These are phyloP conservation scores for Eufriesea mexicana DNA, from an alignment of 1,140 invertebrate genomes.

Conservation along the genomic window DNA sequence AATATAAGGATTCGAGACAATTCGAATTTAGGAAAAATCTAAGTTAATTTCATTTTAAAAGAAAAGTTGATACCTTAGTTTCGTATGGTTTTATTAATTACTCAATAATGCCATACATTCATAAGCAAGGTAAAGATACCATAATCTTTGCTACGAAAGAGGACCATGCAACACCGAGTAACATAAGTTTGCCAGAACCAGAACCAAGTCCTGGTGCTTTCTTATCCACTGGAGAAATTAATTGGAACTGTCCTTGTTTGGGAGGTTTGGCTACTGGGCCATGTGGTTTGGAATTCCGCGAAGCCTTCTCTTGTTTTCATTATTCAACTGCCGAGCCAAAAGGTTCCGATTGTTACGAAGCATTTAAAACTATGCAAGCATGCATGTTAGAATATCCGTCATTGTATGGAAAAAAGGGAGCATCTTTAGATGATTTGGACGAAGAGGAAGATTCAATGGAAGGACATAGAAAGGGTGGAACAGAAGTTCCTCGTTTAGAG, in stretches of 20 bases:
- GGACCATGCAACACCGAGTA: conserved; percentile 89
- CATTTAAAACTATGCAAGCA: conserved; percentile 95
- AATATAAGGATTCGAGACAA: not conserved
- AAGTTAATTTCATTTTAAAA: not conserved
- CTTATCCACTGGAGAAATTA: conserved; percentile 94
- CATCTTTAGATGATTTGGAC: conserved; percentile 76
- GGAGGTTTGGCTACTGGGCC: conserved; percentile 98
- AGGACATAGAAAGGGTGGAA: not conserved
- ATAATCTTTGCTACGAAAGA: conserved; percentile 93
- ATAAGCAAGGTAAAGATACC: conserved; percentile 88
- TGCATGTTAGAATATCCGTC: conserved; percentile 95
- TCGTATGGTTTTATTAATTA: not conserved
- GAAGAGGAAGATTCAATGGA: not conserved
- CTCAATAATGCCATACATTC: conserved; percentile 78
- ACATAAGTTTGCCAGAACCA: conserved; percentile 87
- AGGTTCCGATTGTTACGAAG: conserved; percentile 94
- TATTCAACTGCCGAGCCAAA: conserved; percentile 90
- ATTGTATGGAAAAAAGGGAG: conserved; percentile 88
- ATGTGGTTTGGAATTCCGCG: conserved; percentile 95
- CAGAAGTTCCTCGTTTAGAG: conserved; percentile 12
- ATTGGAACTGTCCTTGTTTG: conserved; percentile 98
- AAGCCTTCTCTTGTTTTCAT: conserved; percentile 98
- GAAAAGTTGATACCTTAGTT: not conserved
- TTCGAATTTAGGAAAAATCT: not conserved
- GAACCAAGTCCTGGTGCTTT: conserved; percentile 91